These are phyloP conservation scores for Tridacna gigas DNA, from an alignment of 2,888 invertebrate genomes.

Conservation along the genomic window DNA sequence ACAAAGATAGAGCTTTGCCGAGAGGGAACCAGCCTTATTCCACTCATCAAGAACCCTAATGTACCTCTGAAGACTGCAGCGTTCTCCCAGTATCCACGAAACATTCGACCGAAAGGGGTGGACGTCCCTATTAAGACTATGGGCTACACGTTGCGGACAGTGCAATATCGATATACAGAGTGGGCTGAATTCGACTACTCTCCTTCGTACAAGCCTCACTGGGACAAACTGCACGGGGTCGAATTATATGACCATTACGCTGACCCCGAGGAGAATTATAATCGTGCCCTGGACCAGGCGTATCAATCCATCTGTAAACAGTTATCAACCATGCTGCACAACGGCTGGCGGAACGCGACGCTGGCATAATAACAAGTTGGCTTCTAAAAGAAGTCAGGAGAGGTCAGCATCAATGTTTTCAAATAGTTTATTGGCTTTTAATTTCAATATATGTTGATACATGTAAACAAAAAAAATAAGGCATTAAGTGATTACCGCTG, in stretches of 20 bases:
- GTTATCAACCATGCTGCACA: conserved; percentile 42
- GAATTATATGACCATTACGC: conserved; percentile 92
- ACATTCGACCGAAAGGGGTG: not conserved
- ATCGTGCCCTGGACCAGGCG: conserved; percentile 86
- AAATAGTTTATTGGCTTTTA: too few species aligned
- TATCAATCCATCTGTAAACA: conserved; percentile 71
- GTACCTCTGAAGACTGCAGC: conserved; percentile 52
- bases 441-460: too few species aligned
- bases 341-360: conserved; percentile 41
- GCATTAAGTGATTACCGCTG: too few species aligned
- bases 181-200: conserved; percentile 56
- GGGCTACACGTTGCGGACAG: conserved; percentile 72
- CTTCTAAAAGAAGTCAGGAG: too few species aligned
- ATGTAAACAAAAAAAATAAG: too few species aligned
- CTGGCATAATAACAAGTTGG: not conserved
- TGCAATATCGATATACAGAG: conserved; percentile 66
- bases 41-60: conserved; percentile 55
- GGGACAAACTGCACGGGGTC: conserved; percentile 85
- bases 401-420: too few species aligned
- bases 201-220: conserved; percentile 51
- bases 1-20: conserved; percentile 58
- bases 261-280: conserved; percentile 90
- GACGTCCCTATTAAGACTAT: conserved; percentile 39
- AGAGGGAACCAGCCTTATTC: conserved; percentile 71
- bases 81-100: conserved; percentile 70